Percentiles rank a stretch among this genome's conserved stretches.
These are phyloP conservation scores for Cyprichromis sp. DNA, from an alignment of 2,113 vertebrate species.

Conservation along the genomic window DNA sequence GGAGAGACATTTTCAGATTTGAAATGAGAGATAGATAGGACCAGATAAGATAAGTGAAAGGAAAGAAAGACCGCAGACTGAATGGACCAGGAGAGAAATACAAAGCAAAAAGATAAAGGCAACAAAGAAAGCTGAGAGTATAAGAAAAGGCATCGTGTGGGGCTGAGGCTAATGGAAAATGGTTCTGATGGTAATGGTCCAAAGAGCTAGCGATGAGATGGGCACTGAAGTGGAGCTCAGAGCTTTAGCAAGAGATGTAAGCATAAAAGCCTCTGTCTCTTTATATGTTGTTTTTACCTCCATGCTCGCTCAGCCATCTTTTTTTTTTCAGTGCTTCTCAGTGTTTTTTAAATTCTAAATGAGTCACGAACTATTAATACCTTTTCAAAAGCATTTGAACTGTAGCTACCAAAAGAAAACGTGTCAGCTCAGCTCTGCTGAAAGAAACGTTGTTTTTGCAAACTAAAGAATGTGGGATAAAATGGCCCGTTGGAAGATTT, in stretches of 20 bases:
- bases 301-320: not conserved
- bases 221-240: not conserved
- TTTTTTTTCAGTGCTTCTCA: not conserved
- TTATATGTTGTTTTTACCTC: not conserved
- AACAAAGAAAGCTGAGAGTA: not conserved
- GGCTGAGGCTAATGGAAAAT: slow-evolving; percentile 16
- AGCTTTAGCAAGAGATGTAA: not conserved
- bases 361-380: not conserved
- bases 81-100: not conserved
- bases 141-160: not conserved
- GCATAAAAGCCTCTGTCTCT: not conserved
- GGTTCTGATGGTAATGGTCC: slow-evolving; percentile 1
- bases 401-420: not conserved
- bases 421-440: not conserved
- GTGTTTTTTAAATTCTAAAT: not conserved
- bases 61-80: not conserved
- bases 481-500: not conserved
- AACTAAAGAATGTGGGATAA: not conserved
- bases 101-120: not conserved
- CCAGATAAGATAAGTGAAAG: not conserved
- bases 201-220: not conserved
- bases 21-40: not conserved
- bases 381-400: not conserved
- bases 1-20: not conserved
- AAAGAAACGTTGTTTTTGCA: not conserved